phyloP scores from a whole-genome alignment of 2,113 vertebrate genomes.

The human (Homo sapiens) region GRCh38 chr7:78945501-78946000 shows the following conservation, averaged over 20 bases:
- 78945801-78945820: not conserved
- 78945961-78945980: no score
- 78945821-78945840: not conserved
- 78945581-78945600: not conserved
- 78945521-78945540: not conserved
- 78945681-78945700: not conserved
- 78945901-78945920: not conserved
- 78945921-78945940: not conserved
- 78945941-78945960: not conserved
- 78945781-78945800: not conserved
- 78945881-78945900: not conserved
- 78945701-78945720: not conserved
- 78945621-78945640: not conserved
- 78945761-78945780: no score
- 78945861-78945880: not conserved
- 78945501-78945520: not conserved
- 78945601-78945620: not conserved
- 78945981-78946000: not conserved
- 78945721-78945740: not conserved
- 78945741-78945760: not conserved
- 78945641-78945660: not conserved
- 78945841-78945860: not conserved
- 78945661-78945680: not conserved
- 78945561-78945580: not conserved
- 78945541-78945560: not conserved